Conservation (phyloP, 2,113 vertebrate genomes). For the Neogale vison region DNA sequence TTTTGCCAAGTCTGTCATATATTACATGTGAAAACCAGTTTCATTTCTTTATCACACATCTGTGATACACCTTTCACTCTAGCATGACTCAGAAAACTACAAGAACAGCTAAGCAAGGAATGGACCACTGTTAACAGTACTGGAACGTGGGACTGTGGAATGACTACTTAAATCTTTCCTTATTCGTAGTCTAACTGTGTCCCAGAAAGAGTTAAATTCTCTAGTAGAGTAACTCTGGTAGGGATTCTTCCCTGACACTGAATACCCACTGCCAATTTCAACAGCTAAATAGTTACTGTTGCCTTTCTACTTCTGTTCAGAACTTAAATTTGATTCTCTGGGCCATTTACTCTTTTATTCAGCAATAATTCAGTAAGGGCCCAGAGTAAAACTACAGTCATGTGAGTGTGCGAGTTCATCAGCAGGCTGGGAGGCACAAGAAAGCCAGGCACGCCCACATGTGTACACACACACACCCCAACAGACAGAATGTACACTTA, state of each 20-base stretch:
- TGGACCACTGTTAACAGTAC: neutral
- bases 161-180: neutral
- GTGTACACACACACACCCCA: neutral
- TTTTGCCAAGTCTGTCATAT: neutral
- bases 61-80: neutral
- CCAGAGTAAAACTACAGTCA: neutral
- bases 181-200: neutral
- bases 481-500: too few relatives aligned
- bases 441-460: neutral
- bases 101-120: neutral
- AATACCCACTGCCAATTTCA: neutral
- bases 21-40: neutral
- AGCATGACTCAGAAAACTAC: neutral
- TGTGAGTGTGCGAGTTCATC: neutral
- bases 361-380: neutral
- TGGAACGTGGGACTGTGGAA: neutral
- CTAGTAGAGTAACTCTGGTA: neutral
- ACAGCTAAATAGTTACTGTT: neutral
- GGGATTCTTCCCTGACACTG: neutral
- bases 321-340: neutral
- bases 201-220: neutral
- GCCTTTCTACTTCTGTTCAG: neutral
- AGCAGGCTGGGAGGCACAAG: neutral
- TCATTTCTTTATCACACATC: neutral
- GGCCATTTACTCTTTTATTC: neutral